Base-by-base conservation (phyloP, 2,797 vertebrate species). In the Heterohyrax brucei region DNA sequence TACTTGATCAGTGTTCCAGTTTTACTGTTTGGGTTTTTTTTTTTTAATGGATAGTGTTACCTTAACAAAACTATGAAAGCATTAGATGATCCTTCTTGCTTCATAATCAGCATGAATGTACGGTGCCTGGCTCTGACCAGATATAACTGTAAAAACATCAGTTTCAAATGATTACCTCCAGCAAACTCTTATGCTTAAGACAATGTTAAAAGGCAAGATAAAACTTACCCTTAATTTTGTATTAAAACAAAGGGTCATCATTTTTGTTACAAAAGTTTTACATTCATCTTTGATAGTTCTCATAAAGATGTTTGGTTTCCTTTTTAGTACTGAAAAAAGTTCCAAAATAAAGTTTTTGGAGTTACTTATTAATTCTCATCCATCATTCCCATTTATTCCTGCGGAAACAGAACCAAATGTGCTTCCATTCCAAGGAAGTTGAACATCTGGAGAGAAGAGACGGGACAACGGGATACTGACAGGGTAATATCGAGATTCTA, bases 221-320 rank as follows among this genome's bases (percentile, higher is more conserved):
- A 70, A 89, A 13, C 4, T 30, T 62, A 88, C 18, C 9, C 30
- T 50, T 82, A 53, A 39, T 39, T 80, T 79, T 88, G 46, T 48
- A 33, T 77, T 10, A 94, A 64, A 13, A 91, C 9, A 79, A 93
- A 90, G 18, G 70, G 84, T 10, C 10, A 26, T 62, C 46, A 48
- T 68, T 81, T 87, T 59, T 91, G 16, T 66, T 72, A 48, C 28
- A n/a, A 75, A 73, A 91, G 26, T 50, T 86, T 91, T 86, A 66
- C 56, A 87, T 66, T 87, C 82, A 87, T 50, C 59, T 66, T 82
- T 80, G 59, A 80, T 61, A 48, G 30, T 81, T 33, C 12, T 53
- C 3, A 18, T 39, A 39, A 87, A 87, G 53, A 76, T 59, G 56
- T 56, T 21, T 90, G 73, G 48, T 59, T 86, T 19, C 14, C 59